Conservation (phyloP, 2,888 invertebrate species). For the Trichopria drosophilae region DNA sequence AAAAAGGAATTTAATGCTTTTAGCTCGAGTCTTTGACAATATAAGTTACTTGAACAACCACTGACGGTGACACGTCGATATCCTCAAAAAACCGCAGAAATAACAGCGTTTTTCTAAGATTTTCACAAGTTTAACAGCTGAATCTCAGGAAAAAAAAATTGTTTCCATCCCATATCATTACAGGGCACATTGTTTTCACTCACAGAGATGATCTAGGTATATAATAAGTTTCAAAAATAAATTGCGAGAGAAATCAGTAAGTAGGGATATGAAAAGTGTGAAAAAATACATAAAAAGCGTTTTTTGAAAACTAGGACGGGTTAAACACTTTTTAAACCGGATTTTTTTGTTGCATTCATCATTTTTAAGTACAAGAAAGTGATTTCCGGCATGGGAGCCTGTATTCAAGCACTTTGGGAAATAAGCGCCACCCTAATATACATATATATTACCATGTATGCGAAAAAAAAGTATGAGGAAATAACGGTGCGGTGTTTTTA, state of each 20-base stretch:
- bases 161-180: background rate
- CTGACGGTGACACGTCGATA: background rate
- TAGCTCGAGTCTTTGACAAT: background rate
- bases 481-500: too few relatives aligned
- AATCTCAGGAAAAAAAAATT: background rate
- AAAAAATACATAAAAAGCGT: conserved; percentile 7
- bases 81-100: conserved; percentile 7
- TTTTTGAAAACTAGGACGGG: conserved; percentile 6
- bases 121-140: conserved; percentile 1
- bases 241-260: background rate
- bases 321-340: background rate
- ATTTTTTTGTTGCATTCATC: conserved; percentile 1
- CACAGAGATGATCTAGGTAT: background rate
- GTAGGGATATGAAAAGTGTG: background rate
- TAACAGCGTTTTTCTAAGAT: conserved; percentile 4
- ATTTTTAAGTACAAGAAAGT: conserved; percentile 1
- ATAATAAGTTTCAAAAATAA: background rate
- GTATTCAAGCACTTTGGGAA: conserved; percentile 7
- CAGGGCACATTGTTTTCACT: background rate
- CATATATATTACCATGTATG: too few relatives aligned
- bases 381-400: conserved; percentile 2
- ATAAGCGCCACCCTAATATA: conserved; percentile 5
- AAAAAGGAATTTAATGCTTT: conserved; percentile 5
- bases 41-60: conserved; percentile 3
- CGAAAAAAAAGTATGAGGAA: too few relatives aligned